Conservation (phyloP, 2,113 vertebrate species). For the Catharus fuscescens region DNA sequence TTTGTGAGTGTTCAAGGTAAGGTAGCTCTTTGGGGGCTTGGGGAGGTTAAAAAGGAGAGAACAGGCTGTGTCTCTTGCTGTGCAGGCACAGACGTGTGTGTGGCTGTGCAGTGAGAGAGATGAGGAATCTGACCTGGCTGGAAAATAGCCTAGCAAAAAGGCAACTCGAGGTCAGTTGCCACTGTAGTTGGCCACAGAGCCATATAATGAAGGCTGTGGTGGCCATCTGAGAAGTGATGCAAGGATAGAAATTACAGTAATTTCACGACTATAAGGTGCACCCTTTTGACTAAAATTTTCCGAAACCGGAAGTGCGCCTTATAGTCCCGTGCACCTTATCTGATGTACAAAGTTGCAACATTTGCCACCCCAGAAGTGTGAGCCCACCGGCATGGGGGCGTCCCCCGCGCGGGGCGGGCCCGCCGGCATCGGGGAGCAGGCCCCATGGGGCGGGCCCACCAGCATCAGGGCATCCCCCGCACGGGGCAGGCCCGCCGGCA, state of each 20-base stretch:
- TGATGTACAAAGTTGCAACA: too few species aligned
- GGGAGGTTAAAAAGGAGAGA: neutral
- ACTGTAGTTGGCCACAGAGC: neutral
- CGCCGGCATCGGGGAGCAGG: too few species aligned
- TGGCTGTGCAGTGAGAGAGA: neutral
- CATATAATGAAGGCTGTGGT: neutral
- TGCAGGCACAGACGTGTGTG: neutral
- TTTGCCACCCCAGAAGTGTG: too few species aligned
- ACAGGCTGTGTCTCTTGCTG: neutral
- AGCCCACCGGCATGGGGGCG: too few species aligned
- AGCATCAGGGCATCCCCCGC: too few species aligned
- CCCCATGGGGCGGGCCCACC: too few species aligned
- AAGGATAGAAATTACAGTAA: neutral
- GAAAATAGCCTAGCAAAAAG: neutral
- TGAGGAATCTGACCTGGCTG: neutral
- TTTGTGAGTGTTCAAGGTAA: neutral
- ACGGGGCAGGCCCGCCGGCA: too few species aligned
- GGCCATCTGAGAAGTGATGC: neutral
- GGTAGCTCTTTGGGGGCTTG: neutral
- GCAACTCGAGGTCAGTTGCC: neutral
- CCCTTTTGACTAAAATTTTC: too few species aligned
- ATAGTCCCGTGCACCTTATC: too few species aligned
- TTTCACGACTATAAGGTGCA: too few species aligned
- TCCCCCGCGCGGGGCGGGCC: too few species aligned
- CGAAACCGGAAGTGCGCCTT: too few species aligned